Evolutionary conservation across 2,797 vertebrate species (phyloP), one percentile per base, ranked within the genome.

Genomic region (Rhinoraja longicauda): DNA sequence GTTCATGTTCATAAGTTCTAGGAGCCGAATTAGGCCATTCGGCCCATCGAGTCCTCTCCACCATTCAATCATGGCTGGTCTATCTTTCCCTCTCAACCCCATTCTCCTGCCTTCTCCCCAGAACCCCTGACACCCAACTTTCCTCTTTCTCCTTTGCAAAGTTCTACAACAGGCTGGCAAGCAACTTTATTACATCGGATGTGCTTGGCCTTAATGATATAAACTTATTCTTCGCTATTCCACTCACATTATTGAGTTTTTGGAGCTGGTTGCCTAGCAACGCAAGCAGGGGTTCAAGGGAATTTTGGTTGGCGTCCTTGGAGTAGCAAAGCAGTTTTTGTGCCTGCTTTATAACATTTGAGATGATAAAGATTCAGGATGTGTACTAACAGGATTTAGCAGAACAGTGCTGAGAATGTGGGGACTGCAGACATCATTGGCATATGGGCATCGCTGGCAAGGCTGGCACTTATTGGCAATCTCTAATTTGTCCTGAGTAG

Each of bases 191-290:
- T 86, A 86, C 29, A 86, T n/a, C 62, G 57, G 82, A 62, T 64
- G 82, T n/a, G 57, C 26, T 64, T 62, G 15, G 57, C 82, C 59
- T 86, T 86, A 59, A 57, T 62, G 53, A n/a, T 26, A 86, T 62
- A 32, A 53, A 26, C 82, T 59, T 15, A 59, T 62, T 86, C 29
- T 62, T 32, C 29, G 19, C 57, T 64, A 59, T 29, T 86, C 53
- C 82, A 17, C 82, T 32, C 82, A 86, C 57, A 64, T 62, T 86
- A 32, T 64, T 86, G 82, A 86, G 82, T 62, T 64, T 57, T 86
- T 86, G 82, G 29, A 59, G 57, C 62, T 57, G 59, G 82, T 86
- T 86, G 82, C 82, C 26, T 86, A n/a, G 82, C 57, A 86, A 86
- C 82, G 6, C 57, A n/a, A 86, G 29, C 13, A 6, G 1, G 79